Base-by-base conservation (phyloP, 2,797 vertebrate species). In the Lophura swinhoii region DNA sequence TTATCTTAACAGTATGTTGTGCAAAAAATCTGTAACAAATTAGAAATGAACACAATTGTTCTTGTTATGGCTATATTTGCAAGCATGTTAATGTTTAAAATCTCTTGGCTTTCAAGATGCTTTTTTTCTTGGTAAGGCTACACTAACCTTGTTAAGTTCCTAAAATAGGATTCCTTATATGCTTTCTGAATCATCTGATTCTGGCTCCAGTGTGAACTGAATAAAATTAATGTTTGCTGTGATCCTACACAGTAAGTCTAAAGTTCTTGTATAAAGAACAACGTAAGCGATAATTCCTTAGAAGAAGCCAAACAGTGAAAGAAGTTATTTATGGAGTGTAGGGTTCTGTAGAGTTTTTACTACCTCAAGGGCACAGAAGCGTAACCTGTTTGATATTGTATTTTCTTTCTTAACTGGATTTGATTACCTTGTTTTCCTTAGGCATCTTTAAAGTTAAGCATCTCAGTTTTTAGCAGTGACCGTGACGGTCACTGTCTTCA, bases 401-500 rank as follows among this genome's bases (percentile, higher is more conserved):
- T 84, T 90, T 86, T 69, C 39, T 75, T 92, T 86, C 37, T 69
- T 77, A 78, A 90, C 51, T 75, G 8, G 17, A 46, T 83, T 80
- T 48, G 35, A 83, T 69, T 66, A 35, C 31, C 14, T 88, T 90
- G 13, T 72, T 94, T 93, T 87, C 41, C 33, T 55, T 63, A 66
- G 12, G 2, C 79, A 12, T 67, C 82, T 64, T 89, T 48, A 37
- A n/a, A 72, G 29, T 49, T 86, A 72, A 87, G 22, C 12, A 59
- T 79, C 39, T 88, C 43, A 41, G 20, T 20, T 81, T 88, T 78
- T 93, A 88, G 49, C 37, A 49, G 41, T 72, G 67, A 69, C 70
- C 7, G 5, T 80, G 28, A 56, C 60, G 43, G 74, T 78, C 2
- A 59, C 37, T 91, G 82, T 80, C 55, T 91, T 93, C 37, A 33